Conservation (phyloP, 1,140 invertebrate genomes). For the Coboldia fuscipes region DNA sequence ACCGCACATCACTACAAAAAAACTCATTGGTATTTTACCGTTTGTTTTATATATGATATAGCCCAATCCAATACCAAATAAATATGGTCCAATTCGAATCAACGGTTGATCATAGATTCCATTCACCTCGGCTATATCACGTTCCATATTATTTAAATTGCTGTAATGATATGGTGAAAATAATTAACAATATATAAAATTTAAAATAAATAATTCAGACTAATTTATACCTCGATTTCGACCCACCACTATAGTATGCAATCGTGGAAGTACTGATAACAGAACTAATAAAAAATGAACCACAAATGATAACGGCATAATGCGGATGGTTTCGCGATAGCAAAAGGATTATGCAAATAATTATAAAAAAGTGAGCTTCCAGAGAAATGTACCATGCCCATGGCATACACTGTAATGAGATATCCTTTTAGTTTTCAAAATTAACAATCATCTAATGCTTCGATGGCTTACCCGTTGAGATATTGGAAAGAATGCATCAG, state of each 20-base stretch:
- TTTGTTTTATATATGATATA: conserved; percentile 19
- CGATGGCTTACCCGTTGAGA: conserved; percentile 15
- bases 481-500: conserved; percentile 20
- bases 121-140: conserved; percentile 5
- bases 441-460: not conserved
- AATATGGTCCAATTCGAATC: conserved; percentile 21
- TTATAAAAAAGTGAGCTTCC: conserved; percentile 7
- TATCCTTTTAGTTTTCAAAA: not conserved
- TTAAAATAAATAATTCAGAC: no score
- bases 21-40: conserved; percentile 16
- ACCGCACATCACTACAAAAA: conserved; percentile 10
- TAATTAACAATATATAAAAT: no score
- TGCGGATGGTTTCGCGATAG: conserved; percentile 5
- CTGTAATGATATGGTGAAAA: no score
- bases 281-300: conserved; percentile 3
- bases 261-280: conserved; percentile 4
- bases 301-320: conserved; percentile 6
- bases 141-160: no score
- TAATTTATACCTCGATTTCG: no score
- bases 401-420: conserved; percentile 7
- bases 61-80: conserved; percentile 21
- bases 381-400: conserved; percentile 9
- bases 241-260: no score
- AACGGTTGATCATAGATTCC: conserved; percentile 22
- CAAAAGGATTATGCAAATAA: conserved; percentile 6